These are phyloP conservation scores for Xenopus petersii DNA, from an alignment of 2,797 vertebrate species.

Conservation along the genomic window DNA sequence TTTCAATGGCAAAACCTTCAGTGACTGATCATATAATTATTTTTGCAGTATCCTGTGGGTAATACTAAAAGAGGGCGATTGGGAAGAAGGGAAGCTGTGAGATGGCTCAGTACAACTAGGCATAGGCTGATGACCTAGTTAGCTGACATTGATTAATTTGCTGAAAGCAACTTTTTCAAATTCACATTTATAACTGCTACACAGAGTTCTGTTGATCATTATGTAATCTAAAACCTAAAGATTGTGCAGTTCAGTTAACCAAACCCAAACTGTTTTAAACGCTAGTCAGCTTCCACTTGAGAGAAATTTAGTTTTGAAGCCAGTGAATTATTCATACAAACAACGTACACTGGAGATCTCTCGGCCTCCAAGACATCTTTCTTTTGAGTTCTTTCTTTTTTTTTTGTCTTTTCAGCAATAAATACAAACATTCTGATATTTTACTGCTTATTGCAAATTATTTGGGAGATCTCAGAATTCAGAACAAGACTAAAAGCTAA, in stretches of 20 bases:
- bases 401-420: conserved; percentile 13
- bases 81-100: conserved; percentile 36
- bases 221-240: conserved; percentile 36
- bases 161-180: conserved; percentile 35
- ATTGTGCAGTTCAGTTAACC: conserved; percentile 35
- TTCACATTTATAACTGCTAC: conserved; percentile 15
- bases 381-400: conserved; percentile 21
- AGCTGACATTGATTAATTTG: conserved; percentile 43
- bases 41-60: not conserved
- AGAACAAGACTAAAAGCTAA: conserved; percentile 9
- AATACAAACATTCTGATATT: conserved; percentile 34
- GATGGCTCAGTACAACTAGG: conserved; percentile 13
- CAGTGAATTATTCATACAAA: conserved; percentile 46
- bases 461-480: conserved; percentile 10
- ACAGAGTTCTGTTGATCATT: conserved; percentile 35
- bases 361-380: conserved; percentile 25
- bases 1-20: too few relatives aligned
- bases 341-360: conserved; percentile 26
- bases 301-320: conserved; percentile 33
- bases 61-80: conserved; percentile 20
- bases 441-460: conserved; percentile 22
- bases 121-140: conserved; percentile 31
- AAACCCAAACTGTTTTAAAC: conserved; percentile 41
- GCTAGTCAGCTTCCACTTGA: conserved; percentile 40
- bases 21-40: too few relatives aligned